Base-by-base conservation (phyloP, 2,113 vertebrate genomes). In the Chrysemys picta region DNA sequence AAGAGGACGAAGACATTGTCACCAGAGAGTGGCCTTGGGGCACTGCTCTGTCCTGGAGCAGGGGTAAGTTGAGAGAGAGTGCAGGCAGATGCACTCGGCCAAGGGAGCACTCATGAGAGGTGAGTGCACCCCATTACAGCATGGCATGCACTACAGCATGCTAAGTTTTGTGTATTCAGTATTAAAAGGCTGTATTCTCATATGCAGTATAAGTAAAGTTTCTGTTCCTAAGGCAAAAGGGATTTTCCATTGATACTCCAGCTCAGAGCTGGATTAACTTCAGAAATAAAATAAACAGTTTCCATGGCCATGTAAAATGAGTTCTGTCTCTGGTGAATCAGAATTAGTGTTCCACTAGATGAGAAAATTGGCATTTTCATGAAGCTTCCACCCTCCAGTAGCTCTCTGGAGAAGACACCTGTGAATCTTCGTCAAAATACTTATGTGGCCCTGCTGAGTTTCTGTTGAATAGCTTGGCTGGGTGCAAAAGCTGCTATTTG, bases 321-420 rank as follows among this genome's bases (percentile, higher is more conserved):
- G 69, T 95, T 89, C 42, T 94, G 50, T 19, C 69, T 47, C 54
- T 1, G 13, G 49, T 89, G 90, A 91, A 93, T 93, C 85, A 89
- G 52, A 94, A 93, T 80, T 94, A 89, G 59, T 90, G 56, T 88
- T 94, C 83, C 25, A 35, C 2, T 90, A 75, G 82, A 49, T 8
- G 89, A 87, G 88, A 90, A 90, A 93, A 95, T 59, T 81, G 85
- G 17, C 12, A 19, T 96, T 96, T 96, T 93, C 88, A 96, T 95
- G 50, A 94, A 90, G 54, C 35, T 17, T 76, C 76, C 47, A 82
- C 69, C 54, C 45, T 92, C 25, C 80, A 89, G 76, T 29, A 53
- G 10, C 72, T 92, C 29, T 94, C 31, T 50, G 59, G 80, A 57
- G 82, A 88, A 91, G 84, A 62, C 8, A 82, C 54, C 82, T 76